Evolutionary conservation across 1,140 invertebrate genomes (phyloP).

Genomic region (Ceratina australensis): DNA sequence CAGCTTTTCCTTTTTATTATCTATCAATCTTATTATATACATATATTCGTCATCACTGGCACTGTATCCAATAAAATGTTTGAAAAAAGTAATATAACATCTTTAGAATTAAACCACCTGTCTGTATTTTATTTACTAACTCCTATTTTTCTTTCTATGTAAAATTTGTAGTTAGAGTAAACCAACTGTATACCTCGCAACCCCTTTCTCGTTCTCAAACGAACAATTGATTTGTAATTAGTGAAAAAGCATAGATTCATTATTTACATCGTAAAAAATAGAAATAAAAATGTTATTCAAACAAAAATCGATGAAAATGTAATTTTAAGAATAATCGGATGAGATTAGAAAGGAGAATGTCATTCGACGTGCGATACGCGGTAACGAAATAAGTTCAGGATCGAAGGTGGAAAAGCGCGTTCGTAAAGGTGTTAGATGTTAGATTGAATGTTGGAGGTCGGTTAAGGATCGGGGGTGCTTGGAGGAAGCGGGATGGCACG

Average conservation of each 20-base stretch:
- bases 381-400: conserved; percentile 6
- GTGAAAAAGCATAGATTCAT: too few species aligned
- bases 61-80: conserved; percentile 48
- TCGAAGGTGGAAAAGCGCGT: conserved; percentile 37
- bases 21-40: conserved; percentile 51
- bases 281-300: not conserved
- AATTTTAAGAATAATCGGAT: not conserved
- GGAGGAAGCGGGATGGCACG: conserved; percentile 51
- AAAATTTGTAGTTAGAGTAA: not conserved
- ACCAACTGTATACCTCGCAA: too few species aligned
- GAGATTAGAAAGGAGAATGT: not conserved
- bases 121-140: conserved; percentile 20
- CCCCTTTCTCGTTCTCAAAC: too few species aligned
- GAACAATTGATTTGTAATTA: too few species aligned
- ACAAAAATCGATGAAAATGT: not conserved
- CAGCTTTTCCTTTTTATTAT: conserved; percentile 46
- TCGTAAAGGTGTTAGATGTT: conserved; percentile 26
- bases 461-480: conserved; percentile 53
- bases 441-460: conserved; percentile 58
- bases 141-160: not conserved
- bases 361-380: not conserved
- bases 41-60: conserved; percentile 19
- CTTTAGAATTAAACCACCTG: conserved; percentile 19
- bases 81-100: not conserved
- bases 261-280: not conserved